phyloP scores from a whole-genome alignment of 2,797 vertebrate genomes.

The Carduelis carduelis region DNA sequence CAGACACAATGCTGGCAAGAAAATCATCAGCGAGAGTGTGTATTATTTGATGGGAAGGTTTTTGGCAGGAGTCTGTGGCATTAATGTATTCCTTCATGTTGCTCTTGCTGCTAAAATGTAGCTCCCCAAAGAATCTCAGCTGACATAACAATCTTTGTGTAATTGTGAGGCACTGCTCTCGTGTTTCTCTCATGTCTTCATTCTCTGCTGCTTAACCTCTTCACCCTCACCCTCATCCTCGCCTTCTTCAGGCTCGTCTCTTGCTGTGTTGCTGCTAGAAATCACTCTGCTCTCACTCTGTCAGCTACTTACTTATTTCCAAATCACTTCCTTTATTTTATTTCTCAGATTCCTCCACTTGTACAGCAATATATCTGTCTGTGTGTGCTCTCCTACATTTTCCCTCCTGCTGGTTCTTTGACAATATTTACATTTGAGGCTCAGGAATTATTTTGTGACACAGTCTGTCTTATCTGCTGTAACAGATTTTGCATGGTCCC shows the following conservation, averaged over 20 bases:
- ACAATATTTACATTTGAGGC: neutral
- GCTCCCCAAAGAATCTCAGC: conserved; percentile 36
- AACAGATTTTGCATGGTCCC: neutral
- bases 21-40: neutral
- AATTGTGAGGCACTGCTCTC: neutral
- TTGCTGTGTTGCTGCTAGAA: conserved; percentile 34
- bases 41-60: neutral
- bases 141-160: conserved; percentile 45
- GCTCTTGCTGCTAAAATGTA: neutral
- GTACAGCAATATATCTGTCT: neutral
- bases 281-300: conserved; percentile 49
- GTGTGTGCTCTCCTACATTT: neutral
- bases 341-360: conserved; percentile 23
- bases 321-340: conserved; percentile 50
- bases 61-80: neutral
- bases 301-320: conserved; percentile 56
- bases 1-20: neutral
- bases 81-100: neutral
- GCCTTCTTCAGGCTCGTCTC: conserved; percentile 13
- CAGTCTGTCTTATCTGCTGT: neutral
- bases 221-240: conserved; percentile 49
- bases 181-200: conserved; percentile 46
- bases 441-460: neutral
- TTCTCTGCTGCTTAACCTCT: conserved; percentile 60
- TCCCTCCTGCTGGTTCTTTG: neutral